A percentile compares a stretch with the other conserved stretches of the same genome.
Evolutionary conservation across 2,888 invertebrate species (phyloP).

Genomic region (Cosmia trapezina): DNA sequence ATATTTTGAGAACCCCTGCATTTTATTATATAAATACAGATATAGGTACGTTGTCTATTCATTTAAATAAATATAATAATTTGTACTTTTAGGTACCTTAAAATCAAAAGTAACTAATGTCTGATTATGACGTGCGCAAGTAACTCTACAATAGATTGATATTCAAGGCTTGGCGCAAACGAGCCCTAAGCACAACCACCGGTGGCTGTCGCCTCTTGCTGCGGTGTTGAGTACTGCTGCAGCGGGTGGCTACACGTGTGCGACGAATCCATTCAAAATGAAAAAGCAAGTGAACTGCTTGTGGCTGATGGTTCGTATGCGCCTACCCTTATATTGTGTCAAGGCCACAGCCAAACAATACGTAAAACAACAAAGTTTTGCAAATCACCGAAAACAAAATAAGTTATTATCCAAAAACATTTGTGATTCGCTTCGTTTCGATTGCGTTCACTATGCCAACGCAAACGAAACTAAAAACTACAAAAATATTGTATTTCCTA

Average conservation of each 20-base stretch:
- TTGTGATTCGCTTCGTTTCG: constrained; percentile 27
- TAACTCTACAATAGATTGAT: constrained; percentile 17
- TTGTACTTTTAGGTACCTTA: neutral
- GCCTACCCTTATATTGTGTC: constrained; percentile 6
- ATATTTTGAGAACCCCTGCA: neutral
- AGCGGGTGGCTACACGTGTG: too few relatives aligned
- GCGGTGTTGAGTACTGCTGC: too few relatives aligned
- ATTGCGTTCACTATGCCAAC: constrained; percentile 34
- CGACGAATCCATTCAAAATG: too few relatives aligned
- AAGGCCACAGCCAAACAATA: constrained; percentile 40
- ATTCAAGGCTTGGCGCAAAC: neutral
- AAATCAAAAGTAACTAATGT: neutral
- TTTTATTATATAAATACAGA: neutral
- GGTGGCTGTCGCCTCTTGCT: too few relatives aligned
- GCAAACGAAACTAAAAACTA: constrained; percentile 19
- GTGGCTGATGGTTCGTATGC: too few relatives aligned
- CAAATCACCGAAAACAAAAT: constrained; percentile 34
- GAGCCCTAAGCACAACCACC: too few relatives aligned
- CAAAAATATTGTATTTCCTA: constrained; percentile 5
- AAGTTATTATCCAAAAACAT: constrained; percentile 31
- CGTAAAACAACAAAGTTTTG: constrained; percentile 34
- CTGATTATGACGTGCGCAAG: neutral
- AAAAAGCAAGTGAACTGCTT: too few relatives aligned
- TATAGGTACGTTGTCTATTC: neutral
- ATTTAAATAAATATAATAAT: neutral